Percentiles rank a stretch among this genome's conserved stretches.
phyloP scores from a whole-genome alignment of 2,797 vertebrate genomes.

The Phrynocephalus guinanensis region DNA sequence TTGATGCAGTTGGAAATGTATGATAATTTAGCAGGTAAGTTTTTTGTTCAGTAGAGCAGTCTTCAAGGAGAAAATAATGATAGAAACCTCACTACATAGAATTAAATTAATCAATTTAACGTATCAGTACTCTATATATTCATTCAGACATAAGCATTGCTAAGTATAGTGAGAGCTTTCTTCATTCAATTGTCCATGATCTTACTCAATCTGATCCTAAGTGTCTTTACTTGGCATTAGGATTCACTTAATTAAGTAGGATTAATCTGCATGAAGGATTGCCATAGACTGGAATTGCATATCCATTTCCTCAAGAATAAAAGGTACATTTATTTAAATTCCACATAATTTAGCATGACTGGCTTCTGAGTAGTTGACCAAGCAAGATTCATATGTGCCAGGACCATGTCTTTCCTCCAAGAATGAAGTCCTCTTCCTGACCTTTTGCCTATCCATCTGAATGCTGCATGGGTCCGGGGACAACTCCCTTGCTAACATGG shows the following conservation, averaged over 20 bases:
- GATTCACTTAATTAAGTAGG: neutral
- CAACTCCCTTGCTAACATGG: no score
- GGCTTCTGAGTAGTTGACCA: no score
- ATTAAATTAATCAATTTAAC: neutral
- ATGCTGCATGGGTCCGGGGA: neutral
- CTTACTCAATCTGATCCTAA: neutral
- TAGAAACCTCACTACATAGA: neutral
- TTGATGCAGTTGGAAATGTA: neutral
- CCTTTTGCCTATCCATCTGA: neutral
- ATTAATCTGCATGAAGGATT: neutral
- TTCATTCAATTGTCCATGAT: neutral
- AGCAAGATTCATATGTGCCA: neutral
- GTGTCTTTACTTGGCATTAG: neutral
- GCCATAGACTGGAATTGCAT: neutral
- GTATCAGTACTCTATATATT: neutral
- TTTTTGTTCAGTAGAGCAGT: neutral
- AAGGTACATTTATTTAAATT: no score
- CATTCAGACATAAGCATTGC: neutral
- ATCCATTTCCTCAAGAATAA: neutral
- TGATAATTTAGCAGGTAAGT: constrained; percentile 6
- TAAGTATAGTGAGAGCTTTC: neutral
- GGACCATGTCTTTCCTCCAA: neutral
- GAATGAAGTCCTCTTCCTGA: neutral
- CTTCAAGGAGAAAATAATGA: neutral
- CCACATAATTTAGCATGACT: no score